These are phyloP conservation scores for Epistrophe grossulariae DNA, from an alignment of 2,888 invertebrate species.

Conservation along the genomic window DNA sequence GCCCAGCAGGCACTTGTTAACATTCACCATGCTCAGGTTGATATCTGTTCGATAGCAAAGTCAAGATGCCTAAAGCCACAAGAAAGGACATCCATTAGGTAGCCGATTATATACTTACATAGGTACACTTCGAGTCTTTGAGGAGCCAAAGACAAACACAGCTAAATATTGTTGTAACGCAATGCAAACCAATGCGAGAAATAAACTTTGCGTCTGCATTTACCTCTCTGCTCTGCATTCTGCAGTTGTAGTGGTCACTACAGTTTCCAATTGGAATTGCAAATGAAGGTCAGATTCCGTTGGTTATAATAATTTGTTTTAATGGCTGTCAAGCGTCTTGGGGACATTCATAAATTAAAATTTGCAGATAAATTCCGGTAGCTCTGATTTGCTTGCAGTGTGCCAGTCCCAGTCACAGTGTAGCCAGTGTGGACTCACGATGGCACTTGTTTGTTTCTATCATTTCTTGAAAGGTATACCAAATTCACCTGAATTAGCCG, in stretches of 20 bases:
- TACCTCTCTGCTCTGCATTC: background rate
- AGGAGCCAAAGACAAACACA: background rate
- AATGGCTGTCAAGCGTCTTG: slow-evolving; percentile 72
- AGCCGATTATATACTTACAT: slow-evolving; percentile 22
- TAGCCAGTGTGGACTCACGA: background rate
- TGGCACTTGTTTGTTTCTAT: slow-evolving; percentile 69
- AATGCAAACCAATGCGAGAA: slow-evolving; percentile 32
- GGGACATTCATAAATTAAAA: slow-evolving; percentile 69
- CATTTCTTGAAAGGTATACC: slow-evolving; percentile 29
- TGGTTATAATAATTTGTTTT: slow-evolving; percentile 74
- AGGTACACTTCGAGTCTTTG: slow-evolving; percentile 21
- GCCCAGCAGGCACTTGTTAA: slow-evolving; percentile 60
- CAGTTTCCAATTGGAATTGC: background rate
- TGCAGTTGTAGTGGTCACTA: background rate
- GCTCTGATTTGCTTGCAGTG: background rate
- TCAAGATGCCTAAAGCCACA: slow-evolving; percentile 65
- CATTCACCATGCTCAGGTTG: slow-evolving; percentile 59
- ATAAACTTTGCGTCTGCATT: background rate
- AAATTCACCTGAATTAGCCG: background rate
- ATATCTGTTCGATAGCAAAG: slow-evolving; percentile 62
- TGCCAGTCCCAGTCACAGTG: background rate
- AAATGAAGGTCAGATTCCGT: slow-evolving; percentile 73
- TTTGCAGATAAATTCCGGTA: slow-evolving; percentile 67
- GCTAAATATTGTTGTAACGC: slow-evolving; percentile 16
- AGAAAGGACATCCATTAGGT: slow-evolving; percentile 73